phyloP scores from a whole-genome alignment of 2,113 vertebrate species.

The Leuciscus idus region DNA sequence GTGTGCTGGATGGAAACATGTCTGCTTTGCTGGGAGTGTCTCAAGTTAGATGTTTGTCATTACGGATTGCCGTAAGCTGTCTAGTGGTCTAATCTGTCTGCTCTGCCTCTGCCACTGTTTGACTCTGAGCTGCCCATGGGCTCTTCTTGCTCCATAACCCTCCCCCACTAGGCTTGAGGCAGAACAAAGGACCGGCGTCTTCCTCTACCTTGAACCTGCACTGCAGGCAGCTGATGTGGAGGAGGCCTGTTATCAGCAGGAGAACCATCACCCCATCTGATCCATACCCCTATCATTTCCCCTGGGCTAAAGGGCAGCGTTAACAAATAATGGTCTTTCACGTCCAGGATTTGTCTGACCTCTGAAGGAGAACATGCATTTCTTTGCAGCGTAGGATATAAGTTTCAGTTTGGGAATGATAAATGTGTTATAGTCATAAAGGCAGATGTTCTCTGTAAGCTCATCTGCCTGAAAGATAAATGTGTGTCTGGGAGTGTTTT shows the following conservation, averaged over 20 bases:
- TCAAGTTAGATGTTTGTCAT: conserved; percentile 13
- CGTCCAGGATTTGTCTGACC: conserved; percentile 13
- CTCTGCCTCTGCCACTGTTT: conserved; percentile 11
- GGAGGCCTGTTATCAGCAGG: conserved; percentile 21
- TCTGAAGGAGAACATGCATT: background rate
- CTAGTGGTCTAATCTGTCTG: conserved; percentile 37
- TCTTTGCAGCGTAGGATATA: background rate
- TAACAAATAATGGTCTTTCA: conserved; percentile 24
- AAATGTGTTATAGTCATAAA: conserved; percentile 32
- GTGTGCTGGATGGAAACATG: background rate
- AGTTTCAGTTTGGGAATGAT: conserved; percentile 8
- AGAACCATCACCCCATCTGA: conserved; percentile 1
- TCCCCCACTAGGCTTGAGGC: conserved; percentile 19
- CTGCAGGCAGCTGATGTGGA: conserved; percentile 19
- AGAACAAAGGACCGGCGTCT: conserved; percentile 12
- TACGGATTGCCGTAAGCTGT: conserved; percentile 34
- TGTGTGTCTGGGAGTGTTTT: background rate
- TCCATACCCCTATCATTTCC: conserved; percentile 15
- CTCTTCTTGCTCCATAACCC: background rate
- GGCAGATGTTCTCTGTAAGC: conserved; percentile 35
- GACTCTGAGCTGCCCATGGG: background rate
- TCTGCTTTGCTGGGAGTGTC: background rate
- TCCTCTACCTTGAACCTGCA: conserved; percentile 14
- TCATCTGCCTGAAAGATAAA: conserved; percentile 32
- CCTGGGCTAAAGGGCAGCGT: conserved; percentile 13